Base-by-base conservation (phyloP, 2,797 vertebrate species). In the Rhyacichthys aspro region DNA sequence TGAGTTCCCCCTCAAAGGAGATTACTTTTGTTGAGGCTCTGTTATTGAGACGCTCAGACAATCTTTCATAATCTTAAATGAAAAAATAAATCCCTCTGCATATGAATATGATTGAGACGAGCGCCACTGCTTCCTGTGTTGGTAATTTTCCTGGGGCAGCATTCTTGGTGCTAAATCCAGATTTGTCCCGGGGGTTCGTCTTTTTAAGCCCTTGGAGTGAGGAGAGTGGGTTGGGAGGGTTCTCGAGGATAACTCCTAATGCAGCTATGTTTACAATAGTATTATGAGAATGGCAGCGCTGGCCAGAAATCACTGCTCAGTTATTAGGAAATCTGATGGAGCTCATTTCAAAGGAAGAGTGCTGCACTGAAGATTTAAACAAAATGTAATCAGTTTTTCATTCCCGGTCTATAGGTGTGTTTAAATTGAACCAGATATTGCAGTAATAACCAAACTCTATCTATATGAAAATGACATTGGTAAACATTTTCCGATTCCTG, bases 1-100 rank as follows among this genome's bases (percentile, higher is more conserved):
- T 43, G 28, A 53, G 11, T 63, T 19, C 17, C 2, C 45, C 9
- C 18, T 73, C 9, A 61, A 58, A 64, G 43, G 43, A 69, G 55
- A 78, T 80, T 79, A 74, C 43, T 59, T 58, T 38, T 43, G 67
- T 67, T 50, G 56, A 33, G 63, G 82, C 50, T 50, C 62, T 64
- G 54, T 62, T 74, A 78, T 78, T 70, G 58, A 76, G 58, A 80
- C 1, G 23, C 65, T 68, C 63, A 79, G 70, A 76, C 77, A 79
- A 77, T 74, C 55, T 79, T 78, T 72, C 55, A 60, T 66, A 23
- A 77, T 44, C 70, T 72, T 56, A 74, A 85, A 85, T 75, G 68
- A 80, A 81, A 78, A 83, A 81, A 76, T 68, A 78, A 83, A 85
- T 80, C 77, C 62, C 44, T 37, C 59, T 50, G 47, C 60, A 73